Base-by-base conservation (phyloP, 1,140 invertebrate genomes). In the Aphaenogaster ashmeadi region DNA sequence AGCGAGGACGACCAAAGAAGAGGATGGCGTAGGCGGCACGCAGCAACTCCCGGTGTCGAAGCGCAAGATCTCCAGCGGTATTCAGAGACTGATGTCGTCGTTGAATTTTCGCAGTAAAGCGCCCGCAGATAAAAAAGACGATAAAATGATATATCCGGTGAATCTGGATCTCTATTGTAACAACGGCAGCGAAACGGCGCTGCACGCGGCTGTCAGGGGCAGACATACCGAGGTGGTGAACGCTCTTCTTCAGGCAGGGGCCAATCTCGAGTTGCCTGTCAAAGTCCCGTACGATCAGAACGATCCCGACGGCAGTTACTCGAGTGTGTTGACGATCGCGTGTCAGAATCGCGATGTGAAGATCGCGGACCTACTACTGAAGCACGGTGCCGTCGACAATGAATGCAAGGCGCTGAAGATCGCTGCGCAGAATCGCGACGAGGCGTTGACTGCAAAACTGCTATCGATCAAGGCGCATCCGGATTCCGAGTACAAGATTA, bases 401-500 rank as follows among this genome's bases (percentile, higher is more conserved):
- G 97, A 98, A 58, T 98, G 98, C 80, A 96, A 97, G 88, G 98
- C 98, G 13, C 95, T 99, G 52, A 94, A 96, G 71, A 97, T 98
- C 74, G 97, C 97, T 5, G 97, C 97, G 9, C 94, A 96, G 60
- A 97, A 97, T 90, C 96, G 97, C 18, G 97, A 99, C 92, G 97
- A 97, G 88, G 95, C 97, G 7, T 96, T 98, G 0, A 97, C 97
- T 0, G 97, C 97, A 0, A 98, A 97, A 90, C 93, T 98, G 2
- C 94, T 98, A 1, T 97, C 98, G 0, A 97, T 97, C 2, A 98
- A 98, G 95, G 97, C 98, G 0, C 97, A 98, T 93, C 96, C 97
- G 0, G 98, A 99, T 94, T 97, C 97, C 0, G 98, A 99, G 92
- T 98, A 97, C 93, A 98, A 98, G 94, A 97, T 99, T 36, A 98